These are phyloP conservation scores for Pipistrellus kuhlii DNA, from an alignment of 2,797 vertebrate species.

Conservation along the genomic window DNA sequence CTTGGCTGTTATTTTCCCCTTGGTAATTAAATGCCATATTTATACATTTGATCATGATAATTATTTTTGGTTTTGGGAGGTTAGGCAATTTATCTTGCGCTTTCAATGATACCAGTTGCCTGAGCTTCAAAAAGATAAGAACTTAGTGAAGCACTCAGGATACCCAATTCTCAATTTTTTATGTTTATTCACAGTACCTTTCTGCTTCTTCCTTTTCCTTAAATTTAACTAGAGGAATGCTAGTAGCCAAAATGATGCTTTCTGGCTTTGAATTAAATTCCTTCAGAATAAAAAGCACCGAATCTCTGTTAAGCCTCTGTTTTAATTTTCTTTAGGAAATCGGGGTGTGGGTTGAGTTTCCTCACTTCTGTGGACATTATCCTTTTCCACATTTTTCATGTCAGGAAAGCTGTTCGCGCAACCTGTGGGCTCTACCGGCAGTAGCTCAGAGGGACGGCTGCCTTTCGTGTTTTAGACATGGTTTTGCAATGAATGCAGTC, in stretches of 20 bases:
- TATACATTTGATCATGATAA: neutral
- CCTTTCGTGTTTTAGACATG: neutral
- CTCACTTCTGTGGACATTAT: neutral
- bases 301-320: neutral
- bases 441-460: neutral
- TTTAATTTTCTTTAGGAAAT: neutral
- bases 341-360: neutral
- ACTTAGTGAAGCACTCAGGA: neutral
- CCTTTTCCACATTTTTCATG: neutral
- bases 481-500: neutral
- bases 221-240: neutral
- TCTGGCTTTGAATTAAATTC: neutral
- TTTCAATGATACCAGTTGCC: neutral
- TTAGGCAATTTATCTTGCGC: neutral
- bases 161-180: neutral
- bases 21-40: conserved; percentile 27
- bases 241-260: neutral
- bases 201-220: neutral
- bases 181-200: conserved; percentile 13
- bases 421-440: neutral
- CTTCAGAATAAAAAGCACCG: neutral
- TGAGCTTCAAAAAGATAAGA: conserved; percentile 3
- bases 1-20: neutral
- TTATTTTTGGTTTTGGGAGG: conserved; percentile 27
- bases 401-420: neutral